Base-by-base conservation (phyloP, 2,113 vertebrate genomes). In the Neopipo cinnamomea region DNA sequence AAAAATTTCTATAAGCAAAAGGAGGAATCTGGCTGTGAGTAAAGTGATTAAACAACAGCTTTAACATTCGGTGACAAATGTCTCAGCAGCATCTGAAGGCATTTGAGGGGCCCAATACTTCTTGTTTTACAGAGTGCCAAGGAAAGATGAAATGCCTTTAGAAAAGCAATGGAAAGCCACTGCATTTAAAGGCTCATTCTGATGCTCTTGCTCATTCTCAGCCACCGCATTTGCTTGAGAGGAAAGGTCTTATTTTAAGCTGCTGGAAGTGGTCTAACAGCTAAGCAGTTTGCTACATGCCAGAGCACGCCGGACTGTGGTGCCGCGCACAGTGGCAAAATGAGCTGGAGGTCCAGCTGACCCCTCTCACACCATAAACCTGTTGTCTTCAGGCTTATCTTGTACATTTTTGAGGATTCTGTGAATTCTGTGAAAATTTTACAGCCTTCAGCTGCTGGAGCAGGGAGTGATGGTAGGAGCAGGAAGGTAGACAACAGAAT, bases 31-130 rank as follows among this genome's bases (percentile, higher is more conserved):
- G 72, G 49, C 93, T 97, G 95, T 78, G 92, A 96, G 76, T 31
- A 13, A 91, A 92, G 96, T 95, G 92, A 94, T 97, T 97, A 97
- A 97, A 98, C 96, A 96, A 97, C 92, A 97, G 80, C 55, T 90
- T 93, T 77, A 96, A 92, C 70, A 71, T 91, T 94, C 1, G 0
- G 59, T 52, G 55, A 95, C 91, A 96, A 97, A 91, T 74, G 63
- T 87, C 84, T 93, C 41, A 76, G 82, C 8, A 25, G 86, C 77
- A 93, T 93, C 75, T 74, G 56, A 93, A 94, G 82, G 46, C 53
- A 37, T 75, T 83, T 52, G 53, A 86, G 47, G 41, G 65, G 65
- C 50, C 47, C 5, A 2, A 27, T 80, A 77, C 23, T 82, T 63
- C 68, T 78, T 83, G 68, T 91, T 97, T 93, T 73, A 87, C 42